Percentiles rank a stretch among this genome's conserved stretches.
phyloP scores from a whole-genome alignment of 2,888 invertebrate genomes.

The Cepaea hortensis region DNA sequence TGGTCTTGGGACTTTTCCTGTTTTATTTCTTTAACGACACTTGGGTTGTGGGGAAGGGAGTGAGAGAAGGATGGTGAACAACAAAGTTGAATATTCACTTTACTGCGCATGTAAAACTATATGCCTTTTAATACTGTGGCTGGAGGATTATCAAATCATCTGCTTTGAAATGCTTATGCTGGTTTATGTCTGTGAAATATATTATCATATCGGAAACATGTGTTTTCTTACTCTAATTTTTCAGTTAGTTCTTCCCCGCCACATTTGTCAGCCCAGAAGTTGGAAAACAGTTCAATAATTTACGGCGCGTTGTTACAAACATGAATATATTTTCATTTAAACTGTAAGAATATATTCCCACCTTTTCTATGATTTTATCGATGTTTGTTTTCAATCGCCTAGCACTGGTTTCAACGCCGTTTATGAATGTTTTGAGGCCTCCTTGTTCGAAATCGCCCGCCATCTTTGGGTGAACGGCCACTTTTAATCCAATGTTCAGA shows the following conservation, averaged over 20 bases:
- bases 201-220: neutral
- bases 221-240: neutral
- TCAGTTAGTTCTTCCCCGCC: neutral
- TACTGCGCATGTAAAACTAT: too few species aligned
- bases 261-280: too few species aligned
- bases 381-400: conserved; percentile 23
- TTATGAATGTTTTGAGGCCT: neutral
- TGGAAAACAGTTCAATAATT: neutral
- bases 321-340: neutral
- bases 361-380: conserved; percentile 35
- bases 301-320: neutral
- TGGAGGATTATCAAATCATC: too few species aligned
- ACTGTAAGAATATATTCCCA: neutral
- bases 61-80: too few species aligned
- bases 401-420: conserved; percentile 5
- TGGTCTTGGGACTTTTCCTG: too few species aligned
- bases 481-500: too few species aligned
- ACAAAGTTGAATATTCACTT: too few species aligned
- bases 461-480: conserved; percentile 22
- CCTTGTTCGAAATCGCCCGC: conserved; percentile 24
- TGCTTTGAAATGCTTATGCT: too few species aligned
- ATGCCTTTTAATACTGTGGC: too few species aligned
- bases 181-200: neutral
- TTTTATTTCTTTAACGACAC: too few species aligned
- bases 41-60: too few species aligned